Percentiles rank a stretch among this genome's conserved stretches.
Conservation (phyloP, 2,797 vertebrate species). For the Chiroxiphia lanceolata region DNA sequence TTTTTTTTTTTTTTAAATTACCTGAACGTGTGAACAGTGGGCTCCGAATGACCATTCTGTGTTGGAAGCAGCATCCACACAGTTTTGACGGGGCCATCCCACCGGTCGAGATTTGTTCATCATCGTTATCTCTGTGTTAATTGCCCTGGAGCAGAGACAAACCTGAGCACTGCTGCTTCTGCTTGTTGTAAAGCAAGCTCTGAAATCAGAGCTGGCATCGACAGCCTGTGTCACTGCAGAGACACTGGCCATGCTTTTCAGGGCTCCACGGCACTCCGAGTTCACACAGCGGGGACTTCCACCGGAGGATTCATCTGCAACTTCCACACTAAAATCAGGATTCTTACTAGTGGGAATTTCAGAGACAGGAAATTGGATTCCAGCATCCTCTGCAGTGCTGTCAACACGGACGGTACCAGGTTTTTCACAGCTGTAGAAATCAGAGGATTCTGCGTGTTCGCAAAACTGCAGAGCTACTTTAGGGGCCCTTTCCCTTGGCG, state of each 20-base stretch:
- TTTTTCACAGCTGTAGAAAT: neutral
- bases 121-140: slow-evolving; percentile 65
- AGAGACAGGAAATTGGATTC: neutral
- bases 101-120: neutral
- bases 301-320: neutral
- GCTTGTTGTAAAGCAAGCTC: slow-evolving; percentile 58
- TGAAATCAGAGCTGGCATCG: slow-evolving; percentile 42
- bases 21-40: neutral
- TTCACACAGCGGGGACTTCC: neutral
- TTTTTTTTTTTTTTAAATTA: neutral
- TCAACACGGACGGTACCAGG: neutral
- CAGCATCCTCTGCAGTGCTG: neutral
- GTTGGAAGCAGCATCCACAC: slow-evolving; percentile 27
- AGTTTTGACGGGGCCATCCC: neutral
- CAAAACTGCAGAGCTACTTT: neutral
- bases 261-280: accelerated
- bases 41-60: neutral
- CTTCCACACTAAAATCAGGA: neutral
- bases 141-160: slow-evolving; percentile 15
- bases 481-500: neutral
- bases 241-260: accelerated
- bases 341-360: neutral
- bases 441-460: neutral
- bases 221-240: neutral
- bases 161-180: slow-evolving; percentile 37